Conservation (phyloP, 2,888 invertebrate genomes). For the Oeneis ivallda region DNA sequence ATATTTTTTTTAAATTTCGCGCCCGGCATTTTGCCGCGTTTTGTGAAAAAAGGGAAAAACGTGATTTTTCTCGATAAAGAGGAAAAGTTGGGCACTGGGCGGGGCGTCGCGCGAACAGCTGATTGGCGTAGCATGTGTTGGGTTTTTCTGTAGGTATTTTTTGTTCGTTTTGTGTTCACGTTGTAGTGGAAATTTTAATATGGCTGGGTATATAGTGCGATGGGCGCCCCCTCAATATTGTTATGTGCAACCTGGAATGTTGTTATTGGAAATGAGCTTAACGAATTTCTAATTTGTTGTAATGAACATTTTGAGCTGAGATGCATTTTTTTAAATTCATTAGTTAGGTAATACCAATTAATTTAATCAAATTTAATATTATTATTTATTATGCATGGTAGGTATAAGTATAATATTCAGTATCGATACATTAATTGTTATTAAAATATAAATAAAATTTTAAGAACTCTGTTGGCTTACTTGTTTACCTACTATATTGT, state of each 20-base stretch:
- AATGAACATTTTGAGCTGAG: background rate
- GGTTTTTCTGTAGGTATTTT: slow-evolving; percentile 76
- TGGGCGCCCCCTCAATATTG: slow-evolving; percentile 18
- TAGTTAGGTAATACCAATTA: background rate
- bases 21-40: slow-evolving; percentile 30
- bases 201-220: slow-evolving; percentile 27
- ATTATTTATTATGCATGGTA: background rate
- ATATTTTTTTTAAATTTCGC: slow-evolving; percentile 6
- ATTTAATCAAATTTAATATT: background rate
- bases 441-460: background rate
- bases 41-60: slow-evolving; percentile 41
- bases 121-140: slow-evolving; percentile 73
- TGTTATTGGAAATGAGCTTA: slow-evolving; percentile 6
- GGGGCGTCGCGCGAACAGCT: slow-evolving; percentile 74
- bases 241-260: slow-evolving; percentile 18
- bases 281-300: background rate
- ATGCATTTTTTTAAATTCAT: background rate
- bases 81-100: slow-evolving; percentile 72
- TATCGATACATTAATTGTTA: too few species aligned
- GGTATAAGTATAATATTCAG: too few species aligned
- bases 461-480: background rate
- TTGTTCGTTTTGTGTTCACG: slow-evolving; percentile 43
- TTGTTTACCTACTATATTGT: too few species aligned
- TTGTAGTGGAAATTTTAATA: slow-evolving; percentile 39
- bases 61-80: slow-evolving; percentile 68